Percentiles rank a stretch among this genome's conserved stretches.
Evolutionary conservation across 1,140 invertebrate genomes (phyloP).

Genomic region (Linepithema humile): DNA sequence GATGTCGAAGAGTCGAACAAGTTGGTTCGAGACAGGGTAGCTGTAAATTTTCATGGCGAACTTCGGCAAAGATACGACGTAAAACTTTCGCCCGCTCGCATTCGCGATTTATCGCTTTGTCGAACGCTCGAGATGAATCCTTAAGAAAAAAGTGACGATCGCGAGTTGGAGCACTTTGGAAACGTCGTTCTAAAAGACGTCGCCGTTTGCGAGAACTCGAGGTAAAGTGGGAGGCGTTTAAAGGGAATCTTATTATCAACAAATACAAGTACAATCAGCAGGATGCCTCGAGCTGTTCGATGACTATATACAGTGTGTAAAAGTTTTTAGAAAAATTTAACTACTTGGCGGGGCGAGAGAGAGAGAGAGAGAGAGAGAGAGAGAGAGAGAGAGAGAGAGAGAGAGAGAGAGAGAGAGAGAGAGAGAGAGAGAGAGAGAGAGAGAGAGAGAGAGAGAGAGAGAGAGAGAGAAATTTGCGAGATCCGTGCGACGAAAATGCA

Average conservation of each 20-base stretch:
- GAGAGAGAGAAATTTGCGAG: not conserved
- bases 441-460: slow-evolving; percentile 24
- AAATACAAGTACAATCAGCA: slow-evolving; percentile 40
- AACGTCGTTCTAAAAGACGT: slow-evolving; percentile 6
- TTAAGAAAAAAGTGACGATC: slow-evolving; percentile 6
- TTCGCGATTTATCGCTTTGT: slow-evolving; percentile 48
- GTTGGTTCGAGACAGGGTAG: not conserved
- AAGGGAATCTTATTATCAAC: slow-evolving; percentile 42
- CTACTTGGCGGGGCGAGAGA: slow-evolving; percentile 13
- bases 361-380: not conserved
- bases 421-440: slow-evolving; percentile 13
- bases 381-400: not conserved
- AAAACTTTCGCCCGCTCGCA: slow-evolving; percentile 37
- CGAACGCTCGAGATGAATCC: slow-evolving; percentile 63
- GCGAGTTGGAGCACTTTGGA: slow-evolving; percentile 14
- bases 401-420: slow-evolving; percentile 39
- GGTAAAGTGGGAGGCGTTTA: not conserved
- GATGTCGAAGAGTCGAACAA: slow-evolving; percentile 5
- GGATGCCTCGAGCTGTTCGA: slow-evolving; percentile 65
- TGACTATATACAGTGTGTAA: slow-evolving; percentile 49
- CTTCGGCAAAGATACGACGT: not conserved
- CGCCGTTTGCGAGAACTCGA: slow-evolving; percentile 26
- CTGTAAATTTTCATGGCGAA: slow-evolving; percentile 11
- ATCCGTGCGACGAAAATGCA: slow-evolving; percentile 23
- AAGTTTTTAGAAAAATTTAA: slow-evolving; percentile 70